Percentiles rank a stretch among this genome's conserved stretches.
phyloP scores from a whole-genome alignment of 1,140 invertebrate genomes.

The Hylaeus anthracinus region DNA sequence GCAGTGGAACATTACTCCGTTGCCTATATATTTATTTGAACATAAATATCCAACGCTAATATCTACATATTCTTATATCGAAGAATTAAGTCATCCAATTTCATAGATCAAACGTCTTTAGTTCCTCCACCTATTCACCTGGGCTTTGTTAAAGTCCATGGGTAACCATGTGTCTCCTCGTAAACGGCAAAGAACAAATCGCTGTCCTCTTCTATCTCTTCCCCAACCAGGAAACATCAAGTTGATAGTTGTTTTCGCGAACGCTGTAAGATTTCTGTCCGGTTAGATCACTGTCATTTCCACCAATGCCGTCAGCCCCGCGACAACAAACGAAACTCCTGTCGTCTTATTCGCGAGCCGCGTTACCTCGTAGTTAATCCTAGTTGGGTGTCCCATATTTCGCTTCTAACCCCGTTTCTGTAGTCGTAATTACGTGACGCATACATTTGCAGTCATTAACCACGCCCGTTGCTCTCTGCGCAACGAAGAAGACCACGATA shows the following conservation, averaged over 20 bases:
- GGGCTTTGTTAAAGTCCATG: too few species aligned
- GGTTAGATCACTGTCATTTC: constrained; percentile 16
- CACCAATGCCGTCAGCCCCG: background rate
- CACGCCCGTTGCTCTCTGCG: constrained; percentile 22
- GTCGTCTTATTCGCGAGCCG: background rate
- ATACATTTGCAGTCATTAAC: constrained; percentile 57
- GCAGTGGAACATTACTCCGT: too few species aligned
- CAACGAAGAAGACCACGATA: background rate
- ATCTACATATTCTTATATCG: too few species aligned
- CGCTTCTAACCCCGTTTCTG: constrained; percentile 25
- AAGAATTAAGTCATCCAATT: too few species aligned
- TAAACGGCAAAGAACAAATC: too few species aligned
- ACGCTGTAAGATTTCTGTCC: background rate
- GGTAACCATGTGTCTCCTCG: background rate
- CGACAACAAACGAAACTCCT: background rate
- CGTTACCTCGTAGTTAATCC: constrained; percentile 8
- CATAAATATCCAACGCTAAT: too few species aligned
- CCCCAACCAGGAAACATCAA: background rate
- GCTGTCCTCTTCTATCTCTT: background rate
- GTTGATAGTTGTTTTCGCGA: background rate
- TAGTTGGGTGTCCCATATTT: constrained; percentile 10
- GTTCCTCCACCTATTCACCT: too few species aligned
- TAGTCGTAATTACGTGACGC: constrained; percentile 32
- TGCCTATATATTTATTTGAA: too few species aligned
- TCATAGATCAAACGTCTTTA: too few species aligned